Conservation (phyloP, 2,888 invertebrate species). For the Scaptomyza parva region DNA sequence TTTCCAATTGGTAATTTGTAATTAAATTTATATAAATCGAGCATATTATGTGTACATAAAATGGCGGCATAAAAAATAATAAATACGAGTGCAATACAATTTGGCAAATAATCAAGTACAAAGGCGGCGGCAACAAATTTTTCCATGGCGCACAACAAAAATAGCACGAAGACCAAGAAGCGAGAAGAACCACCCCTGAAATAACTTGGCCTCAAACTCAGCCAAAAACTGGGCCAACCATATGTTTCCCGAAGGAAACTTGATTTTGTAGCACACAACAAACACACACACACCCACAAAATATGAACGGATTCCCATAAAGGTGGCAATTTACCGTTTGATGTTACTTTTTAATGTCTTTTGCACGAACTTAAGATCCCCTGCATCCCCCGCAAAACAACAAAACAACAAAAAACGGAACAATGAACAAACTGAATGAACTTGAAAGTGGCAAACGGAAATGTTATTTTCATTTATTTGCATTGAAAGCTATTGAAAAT, state of each 20-base stretch:
- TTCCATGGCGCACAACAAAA: constrained; percentile 28
- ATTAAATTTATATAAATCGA: constrained; percentile 53
- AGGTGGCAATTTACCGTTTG: constrained; percentile 57
- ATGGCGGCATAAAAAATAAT: constrained; percentile 50
- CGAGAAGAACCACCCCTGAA: constrained; percentile 3
- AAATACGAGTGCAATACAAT: constrained; percentile 59
- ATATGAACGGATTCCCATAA: constrained; percentile 52
- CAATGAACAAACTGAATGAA: constrained; percentile 30
- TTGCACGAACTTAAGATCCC: constrained; percentile 11
- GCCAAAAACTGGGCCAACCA: constrained; percentile 24
- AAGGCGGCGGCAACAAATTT: constrained; percentile 38
- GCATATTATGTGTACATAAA: constrained; percentile 47
- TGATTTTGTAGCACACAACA: constrained; percentile 43
- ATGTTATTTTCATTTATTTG: constrained; percentile 16
- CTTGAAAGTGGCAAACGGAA: constrained; percentile 33
- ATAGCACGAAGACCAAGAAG: background rate
- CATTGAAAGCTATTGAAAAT: constrained; percentile 15
- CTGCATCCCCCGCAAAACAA: background rate
- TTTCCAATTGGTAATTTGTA: constrained; percentile 42
- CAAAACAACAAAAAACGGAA: constrained; percentile 16
- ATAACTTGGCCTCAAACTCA: no score
- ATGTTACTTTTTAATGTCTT: constrained; percentile 54
- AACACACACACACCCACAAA: no score
- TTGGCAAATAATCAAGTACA: constrained; percentile 57
- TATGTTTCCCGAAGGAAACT: constrained; percentile 43